A percentile compares a stretch with the other conserved stretches of the same genome.
Evolutionary conservation across 2,888 invertebrate species (phyloP).

Genomic region (Hydrotaea diabolus): DNA sequence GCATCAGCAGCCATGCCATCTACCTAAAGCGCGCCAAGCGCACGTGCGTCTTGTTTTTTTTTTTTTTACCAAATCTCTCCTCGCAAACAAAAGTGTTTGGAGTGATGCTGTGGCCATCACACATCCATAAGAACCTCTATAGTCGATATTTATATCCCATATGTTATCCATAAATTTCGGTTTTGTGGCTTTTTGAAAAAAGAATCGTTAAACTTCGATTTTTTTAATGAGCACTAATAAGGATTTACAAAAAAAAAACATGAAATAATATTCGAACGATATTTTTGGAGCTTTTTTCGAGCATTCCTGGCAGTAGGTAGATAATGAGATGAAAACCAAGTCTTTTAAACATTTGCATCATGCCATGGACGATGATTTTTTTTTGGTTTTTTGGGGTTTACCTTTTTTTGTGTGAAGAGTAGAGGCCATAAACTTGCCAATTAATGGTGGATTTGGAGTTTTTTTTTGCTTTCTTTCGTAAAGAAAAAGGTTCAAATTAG

Average conservation of each 20-base stretch:
- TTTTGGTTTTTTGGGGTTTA: background rate
- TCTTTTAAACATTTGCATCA: background rate
- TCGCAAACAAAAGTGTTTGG: slow-evolving; percentile 13
- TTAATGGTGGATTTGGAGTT: background rate
- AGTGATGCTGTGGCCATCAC: slow-evolving; percentile 48
- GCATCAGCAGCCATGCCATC: slow-evolving; percentile 5
- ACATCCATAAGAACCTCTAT: background rate
- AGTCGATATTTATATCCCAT: no score
- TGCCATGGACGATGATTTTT: background rate
- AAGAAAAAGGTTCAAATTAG: background rate
- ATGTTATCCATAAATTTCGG: background rate
- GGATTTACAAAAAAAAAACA: slow-evolving; percentile 9
- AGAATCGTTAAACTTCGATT: background rate
- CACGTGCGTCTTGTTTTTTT: slow-evolving; percentile 70
- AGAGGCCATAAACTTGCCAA: background rate
- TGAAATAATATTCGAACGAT: background rate
- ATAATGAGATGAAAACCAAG: background rate
- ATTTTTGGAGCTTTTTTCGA: background rate
- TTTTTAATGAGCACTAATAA: slow-evolving; percentile 17
- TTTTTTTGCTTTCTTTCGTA: background rate
- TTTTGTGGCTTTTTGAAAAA: slow-evolving; percentile 5
- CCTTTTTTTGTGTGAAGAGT: background rate
- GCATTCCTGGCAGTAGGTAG: no score
- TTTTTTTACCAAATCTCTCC: slow-evolving; percentile 42
- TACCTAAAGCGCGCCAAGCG: slow-evolving; percentile 59